Conservation (phyloP, 1,140 invertebrate species). For the Melanaphis sacchari region DNA sequence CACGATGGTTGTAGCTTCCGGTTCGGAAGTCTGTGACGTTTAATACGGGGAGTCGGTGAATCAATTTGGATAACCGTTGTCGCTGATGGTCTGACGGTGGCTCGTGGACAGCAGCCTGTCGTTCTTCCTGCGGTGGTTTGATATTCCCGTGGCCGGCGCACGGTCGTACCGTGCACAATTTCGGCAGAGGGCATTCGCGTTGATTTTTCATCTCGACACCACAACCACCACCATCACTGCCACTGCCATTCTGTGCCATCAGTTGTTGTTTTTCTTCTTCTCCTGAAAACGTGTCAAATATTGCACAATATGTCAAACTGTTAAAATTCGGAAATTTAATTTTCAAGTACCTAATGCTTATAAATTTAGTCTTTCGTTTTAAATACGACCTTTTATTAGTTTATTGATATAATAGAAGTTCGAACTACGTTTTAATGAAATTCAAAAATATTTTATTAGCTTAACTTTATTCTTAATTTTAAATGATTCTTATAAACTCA, state of each 20-base stretch:
- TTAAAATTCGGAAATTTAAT: no score
- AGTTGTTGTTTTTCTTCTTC: neutral
- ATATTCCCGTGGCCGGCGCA: neutral
- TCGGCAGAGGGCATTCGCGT: neutral
- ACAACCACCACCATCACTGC: neutral
- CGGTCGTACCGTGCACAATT: neutral
- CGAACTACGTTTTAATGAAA: no score
- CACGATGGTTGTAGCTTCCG: no score
- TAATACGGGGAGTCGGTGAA: neutral
- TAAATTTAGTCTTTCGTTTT: no score
- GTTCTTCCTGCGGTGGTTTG: neutral
- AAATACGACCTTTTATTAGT: no score
- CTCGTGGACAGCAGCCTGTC: no score
- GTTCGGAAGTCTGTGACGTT: neutral
- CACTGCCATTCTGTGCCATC: neutral
- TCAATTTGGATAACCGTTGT: no score
- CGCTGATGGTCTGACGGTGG: neutral
- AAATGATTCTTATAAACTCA: no score
- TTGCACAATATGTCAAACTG: neutral
- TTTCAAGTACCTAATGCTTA: no score
- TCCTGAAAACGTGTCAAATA: neutral
- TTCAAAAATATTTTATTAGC: no score
- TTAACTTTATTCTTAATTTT: no score
- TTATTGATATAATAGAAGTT: no score
- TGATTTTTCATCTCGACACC: neutral